These are phyloP conservation scores for Tetheella fluctuosa DNA, from an alignment of 2,888 invertebrate genomes.

Conservation along the genomic window DNA sequence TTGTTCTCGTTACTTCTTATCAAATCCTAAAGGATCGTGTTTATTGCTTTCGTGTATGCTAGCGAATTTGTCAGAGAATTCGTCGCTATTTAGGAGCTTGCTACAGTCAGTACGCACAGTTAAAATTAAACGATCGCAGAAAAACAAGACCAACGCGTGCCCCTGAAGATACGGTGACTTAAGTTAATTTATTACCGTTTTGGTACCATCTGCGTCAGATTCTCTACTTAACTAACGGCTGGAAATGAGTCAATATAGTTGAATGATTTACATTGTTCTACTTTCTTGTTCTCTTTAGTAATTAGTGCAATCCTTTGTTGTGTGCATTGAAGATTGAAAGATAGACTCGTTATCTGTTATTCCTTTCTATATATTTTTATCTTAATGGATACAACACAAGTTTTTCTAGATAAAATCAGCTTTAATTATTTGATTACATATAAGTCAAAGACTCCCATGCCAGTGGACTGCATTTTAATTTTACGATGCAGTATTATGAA, in stretches of 20 bases:
- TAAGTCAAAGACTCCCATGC: constrained; percentile 43
- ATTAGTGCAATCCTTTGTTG: constrained; percentile 20
- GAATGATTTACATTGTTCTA: constrained; percentile 62
- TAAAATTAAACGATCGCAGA: constrained; percentile 47
- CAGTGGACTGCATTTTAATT: constrained; percentile 63
- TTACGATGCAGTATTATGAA: constrained; percentile 64
- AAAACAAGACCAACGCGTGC: constrained; percentile 43
- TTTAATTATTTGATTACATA: constrained; percentile 2
- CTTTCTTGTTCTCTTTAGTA: constrained; percentile 38
- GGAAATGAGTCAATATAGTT: constrained; percentile 62
- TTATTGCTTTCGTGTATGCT: constrained; percentile 29
- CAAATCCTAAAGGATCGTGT: constrained; percentile 40
- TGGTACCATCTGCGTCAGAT: constrained; percentile 63
- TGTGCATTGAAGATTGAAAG: not conserved
- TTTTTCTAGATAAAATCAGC: not conserved
- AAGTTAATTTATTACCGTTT: constrained; percentile 62
- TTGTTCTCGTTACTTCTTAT: constrained; percentile 51
- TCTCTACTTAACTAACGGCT: constrained; percentile 58
- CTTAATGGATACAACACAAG: not conserved
- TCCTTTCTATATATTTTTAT: not conserved
- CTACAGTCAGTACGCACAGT: constrained; percentile 19
- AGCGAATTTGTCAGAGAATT: not conserved
- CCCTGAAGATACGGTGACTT: constrained; percentile 48
- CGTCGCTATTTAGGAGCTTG: not conserved
- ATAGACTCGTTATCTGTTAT: not conserved